Evolutionary conservation across 1,140 invertebrate species (phyloP).

Genomic region (Philaenus spumarius): DNA sequence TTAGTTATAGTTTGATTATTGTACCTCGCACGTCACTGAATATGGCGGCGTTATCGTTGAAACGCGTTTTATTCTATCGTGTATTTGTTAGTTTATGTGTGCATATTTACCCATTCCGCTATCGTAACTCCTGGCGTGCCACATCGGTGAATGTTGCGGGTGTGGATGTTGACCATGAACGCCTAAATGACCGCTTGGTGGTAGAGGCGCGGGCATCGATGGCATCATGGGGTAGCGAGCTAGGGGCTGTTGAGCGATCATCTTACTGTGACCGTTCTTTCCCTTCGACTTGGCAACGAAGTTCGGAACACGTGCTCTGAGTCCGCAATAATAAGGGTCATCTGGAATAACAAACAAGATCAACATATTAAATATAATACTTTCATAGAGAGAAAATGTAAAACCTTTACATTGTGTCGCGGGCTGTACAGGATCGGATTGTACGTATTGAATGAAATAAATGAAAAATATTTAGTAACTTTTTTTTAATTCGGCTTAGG

Average conservation of each 20-base stretch:
- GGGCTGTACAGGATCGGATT: too few relatives aligned
- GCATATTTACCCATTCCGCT: conserved; percentile 72
- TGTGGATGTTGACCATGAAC: conserved; percentile 43
- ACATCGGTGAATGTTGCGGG: conserved; percentile 54
- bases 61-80: too few relatives aligned
- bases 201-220: conserved; percentile 27
- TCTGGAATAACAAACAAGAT: conserved; percentile 55
- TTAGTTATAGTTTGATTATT: too few relatives aligned
- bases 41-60: too few relatives aligned
- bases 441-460: too few relatives aligned
- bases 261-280: conserved; percentile 29
- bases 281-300: conserved; percentile 59
- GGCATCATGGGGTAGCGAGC: conserved; percentile 29
- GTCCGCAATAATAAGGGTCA: conserved; percentile 89
- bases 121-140: conserved; percentile 81
- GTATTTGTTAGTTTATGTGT: too few relatives aligned
- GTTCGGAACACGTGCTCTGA: conserved; percentile 84
- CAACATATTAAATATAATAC: too few relatives aligned
- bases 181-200: conserved; percentile 34
- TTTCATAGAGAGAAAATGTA: too few relatives aligned
- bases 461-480: too few relatives aligned
- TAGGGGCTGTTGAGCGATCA: conserved; percentile 29
- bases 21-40: too few relatives aligned
- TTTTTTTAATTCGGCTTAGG: too few relatives aligned
- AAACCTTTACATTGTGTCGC: too few relatives aligned